Percentiles rank a stretch among this genome's conserved stretches.
These are phyloP conservation scores for Ditylenchus dipsaci DNA, from an alignment of 1,140 invertebrate genomes.

Conservation along the genomic window DNA sequence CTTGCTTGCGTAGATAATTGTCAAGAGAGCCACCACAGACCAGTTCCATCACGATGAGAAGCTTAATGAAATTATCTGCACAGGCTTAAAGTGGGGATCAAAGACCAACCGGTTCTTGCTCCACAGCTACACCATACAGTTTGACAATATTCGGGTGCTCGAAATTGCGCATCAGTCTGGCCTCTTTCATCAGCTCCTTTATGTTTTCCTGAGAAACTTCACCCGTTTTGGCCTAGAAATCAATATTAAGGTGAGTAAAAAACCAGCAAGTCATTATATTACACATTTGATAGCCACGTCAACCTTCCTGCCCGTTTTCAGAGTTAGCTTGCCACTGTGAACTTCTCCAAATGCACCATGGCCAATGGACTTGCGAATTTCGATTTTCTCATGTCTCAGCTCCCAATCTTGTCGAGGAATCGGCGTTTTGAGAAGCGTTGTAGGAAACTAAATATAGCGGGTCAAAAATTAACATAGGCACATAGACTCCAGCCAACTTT, in stretches of 20 bases:
- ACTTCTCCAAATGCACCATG: slow-evolving; percentile 38
- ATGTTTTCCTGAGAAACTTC: slow-evolving; percentile 13
- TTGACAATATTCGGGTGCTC: slow-evolving; percentile 34
- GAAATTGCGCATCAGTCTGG: slow-evolving; percentile 34
- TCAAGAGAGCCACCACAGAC: background rate
- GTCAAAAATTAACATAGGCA: background rate
- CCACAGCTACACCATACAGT: slow-evolving; percentile 36
- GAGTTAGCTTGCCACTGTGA: slow-evolving; percentile 18
- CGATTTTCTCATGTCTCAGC: slow-evolving; percentile 25
- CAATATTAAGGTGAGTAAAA: background rate
- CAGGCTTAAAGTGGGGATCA: no score
- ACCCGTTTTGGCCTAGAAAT: background rate
- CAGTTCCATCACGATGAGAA: slow-evolving; percentile 34
- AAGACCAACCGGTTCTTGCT: slow-evolving; percentile 25
- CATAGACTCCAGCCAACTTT: background rate
- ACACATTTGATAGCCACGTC: slow-evolving; percentile 5
- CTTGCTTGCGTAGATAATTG: background rate
- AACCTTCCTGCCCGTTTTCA: slow-evolving; percentile 14
- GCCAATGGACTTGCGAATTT: slow-evolving; percentile 33
- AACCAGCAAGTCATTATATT: background rate
- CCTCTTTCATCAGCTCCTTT: slow-evolving; percentile 37
- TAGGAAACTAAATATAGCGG: background rate
- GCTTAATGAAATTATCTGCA: no score
- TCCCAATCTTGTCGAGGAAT: slow-evolving; percentile 35
- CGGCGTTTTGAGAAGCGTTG: background rate